Percentiles rank a stretch among this genome's conserved stretches.
Evolutionary conservation across 2,113 vertebrate species (phyloP).

Genomic region (Bostrychus sinensis): DNA sequence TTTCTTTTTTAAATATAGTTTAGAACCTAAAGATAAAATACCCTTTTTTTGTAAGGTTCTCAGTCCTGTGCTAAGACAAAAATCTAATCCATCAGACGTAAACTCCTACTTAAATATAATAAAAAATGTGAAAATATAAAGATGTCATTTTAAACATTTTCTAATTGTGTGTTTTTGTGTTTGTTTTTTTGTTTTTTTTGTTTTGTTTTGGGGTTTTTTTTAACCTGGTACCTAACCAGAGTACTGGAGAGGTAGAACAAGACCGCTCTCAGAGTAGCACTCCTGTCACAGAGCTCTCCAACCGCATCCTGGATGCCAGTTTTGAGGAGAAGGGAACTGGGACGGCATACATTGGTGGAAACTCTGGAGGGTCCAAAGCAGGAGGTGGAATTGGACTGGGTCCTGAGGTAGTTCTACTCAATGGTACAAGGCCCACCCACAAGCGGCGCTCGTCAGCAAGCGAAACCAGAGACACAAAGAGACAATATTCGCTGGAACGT

Average conservation of each 20-base stretch:
- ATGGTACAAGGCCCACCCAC: conserved; percentile 83
- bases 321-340: conserved; percentile 80
- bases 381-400: conserved; percentile 55
- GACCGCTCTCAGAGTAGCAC: conserved; percentile 87
- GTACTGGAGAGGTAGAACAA: conserved; percentile 66
- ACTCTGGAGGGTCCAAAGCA: neutral
- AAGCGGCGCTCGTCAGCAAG: conserved; percentile 92
- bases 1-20: no score
- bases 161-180: neutral
- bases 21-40: no score
- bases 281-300: conserved; percentile 91
- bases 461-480: conserved; percentile 91
- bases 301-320: conserved; percentile 86
- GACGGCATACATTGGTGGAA: conserved; percentile 12
- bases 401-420: conserved; percentile 61
- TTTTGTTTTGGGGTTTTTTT: conserved; percentile 11
- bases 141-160: no score
- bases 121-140: no score
- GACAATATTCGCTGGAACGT: conserved; percentile 89
- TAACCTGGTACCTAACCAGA: conserved; percentile 44
- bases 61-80: no score
- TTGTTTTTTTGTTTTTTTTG: neutral
- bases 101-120: no score
- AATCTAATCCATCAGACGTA: no score
- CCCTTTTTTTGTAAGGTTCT: no score